Conservation (phyloP, 2,888 invertebrate genomes). For the Lasioglossum leucozonium region DNA sequence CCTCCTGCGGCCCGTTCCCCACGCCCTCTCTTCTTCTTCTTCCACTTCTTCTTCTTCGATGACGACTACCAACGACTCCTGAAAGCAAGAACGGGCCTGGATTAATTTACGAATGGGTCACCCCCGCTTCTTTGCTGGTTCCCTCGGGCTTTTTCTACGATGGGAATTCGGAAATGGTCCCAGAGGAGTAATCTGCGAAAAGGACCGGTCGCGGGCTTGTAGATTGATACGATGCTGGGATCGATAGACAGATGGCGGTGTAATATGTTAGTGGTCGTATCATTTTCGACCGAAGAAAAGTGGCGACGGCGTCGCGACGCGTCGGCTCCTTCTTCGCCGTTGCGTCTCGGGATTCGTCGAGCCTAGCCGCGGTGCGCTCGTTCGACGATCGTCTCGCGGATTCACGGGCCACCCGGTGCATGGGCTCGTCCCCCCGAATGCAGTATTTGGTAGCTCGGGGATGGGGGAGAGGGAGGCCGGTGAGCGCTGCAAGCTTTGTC, state of each 20-base stretch:
- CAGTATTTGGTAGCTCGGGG: neutral
- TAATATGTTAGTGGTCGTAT: neutral
- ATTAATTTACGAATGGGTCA: constrained; percentile 44
- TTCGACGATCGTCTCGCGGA: neutral
- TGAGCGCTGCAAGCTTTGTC: neutral
- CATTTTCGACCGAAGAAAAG: too few relatives aligned
- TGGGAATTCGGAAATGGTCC: neutral
- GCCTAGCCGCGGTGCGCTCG: neutral
- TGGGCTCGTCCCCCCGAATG: neutral
- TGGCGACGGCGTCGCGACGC: too few relatives aligned
- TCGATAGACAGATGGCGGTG: neutral
- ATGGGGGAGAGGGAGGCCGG: too few relatives aligned
- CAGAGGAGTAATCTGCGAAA: neutral
- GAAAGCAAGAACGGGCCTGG: constrained; percentile 25
- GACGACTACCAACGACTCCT: constrained; percentile 53
- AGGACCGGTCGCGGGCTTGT: neutral
- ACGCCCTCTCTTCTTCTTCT: neutral
- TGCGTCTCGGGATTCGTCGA: neutral
- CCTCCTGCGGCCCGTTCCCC: neutral
- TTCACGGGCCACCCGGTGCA: neutral
- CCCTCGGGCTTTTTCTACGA: neutral
- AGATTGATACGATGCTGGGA: neutral
- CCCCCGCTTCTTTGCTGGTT: neutral
- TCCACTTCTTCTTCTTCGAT: constrained; percentile 30
- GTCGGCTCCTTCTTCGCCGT: too few relatives aligned